Percentiles rank a stretch among this genome's conserved stretches.
These are phyloP conservation scores for Aplodontia rufa DNA, from an alignment of 2,113 vertebrate genomes.

Conservation along the genomic window DNA sequence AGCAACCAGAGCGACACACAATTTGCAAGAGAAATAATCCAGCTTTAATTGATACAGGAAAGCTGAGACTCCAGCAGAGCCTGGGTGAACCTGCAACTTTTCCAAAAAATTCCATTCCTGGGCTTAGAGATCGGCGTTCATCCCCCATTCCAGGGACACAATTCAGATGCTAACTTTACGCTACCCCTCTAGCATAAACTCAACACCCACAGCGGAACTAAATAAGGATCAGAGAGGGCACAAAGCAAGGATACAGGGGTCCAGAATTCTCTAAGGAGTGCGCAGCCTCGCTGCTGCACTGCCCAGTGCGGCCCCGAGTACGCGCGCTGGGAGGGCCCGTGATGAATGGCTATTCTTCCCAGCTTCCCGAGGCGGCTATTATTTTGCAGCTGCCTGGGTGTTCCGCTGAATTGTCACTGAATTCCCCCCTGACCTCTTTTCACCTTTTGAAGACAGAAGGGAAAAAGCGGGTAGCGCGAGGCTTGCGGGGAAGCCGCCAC, in stretches of 20 bases:
- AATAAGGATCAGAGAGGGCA: not conserved
- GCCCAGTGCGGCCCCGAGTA: not conserved
- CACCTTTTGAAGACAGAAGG: not conserved
- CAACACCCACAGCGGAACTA: not conserved
- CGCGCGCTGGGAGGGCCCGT: fast-evolving
- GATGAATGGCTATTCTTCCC: not conserved
- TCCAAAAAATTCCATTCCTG: fast-evolving
- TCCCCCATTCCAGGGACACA: not conserved
- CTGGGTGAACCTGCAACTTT: not conserved
- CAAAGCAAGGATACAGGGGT: not conserved
- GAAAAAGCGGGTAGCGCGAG: not conserved
- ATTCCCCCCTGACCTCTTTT: not conserved
- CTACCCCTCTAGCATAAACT: not conserved
- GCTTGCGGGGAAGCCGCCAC: fast-evolving
- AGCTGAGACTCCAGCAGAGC: not conserved
- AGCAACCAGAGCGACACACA: fast-evolving
- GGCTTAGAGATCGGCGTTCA: too few species aligned
- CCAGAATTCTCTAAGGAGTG: not conserved
- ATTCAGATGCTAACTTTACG: fast-evolving
- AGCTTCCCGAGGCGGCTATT: not conserved
- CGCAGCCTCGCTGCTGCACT: fast-evolving
- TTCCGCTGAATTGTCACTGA: not conserved
- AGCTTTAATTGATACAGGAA: fast-evolving
- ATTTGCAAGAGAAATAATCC: fast-evolving
- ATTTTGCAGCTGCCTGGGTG: not conserved